Evolutionary conservation across 2,888 invertebrate genomes (phyloP).

Genomic region (Andrena dorsata): DNA sequence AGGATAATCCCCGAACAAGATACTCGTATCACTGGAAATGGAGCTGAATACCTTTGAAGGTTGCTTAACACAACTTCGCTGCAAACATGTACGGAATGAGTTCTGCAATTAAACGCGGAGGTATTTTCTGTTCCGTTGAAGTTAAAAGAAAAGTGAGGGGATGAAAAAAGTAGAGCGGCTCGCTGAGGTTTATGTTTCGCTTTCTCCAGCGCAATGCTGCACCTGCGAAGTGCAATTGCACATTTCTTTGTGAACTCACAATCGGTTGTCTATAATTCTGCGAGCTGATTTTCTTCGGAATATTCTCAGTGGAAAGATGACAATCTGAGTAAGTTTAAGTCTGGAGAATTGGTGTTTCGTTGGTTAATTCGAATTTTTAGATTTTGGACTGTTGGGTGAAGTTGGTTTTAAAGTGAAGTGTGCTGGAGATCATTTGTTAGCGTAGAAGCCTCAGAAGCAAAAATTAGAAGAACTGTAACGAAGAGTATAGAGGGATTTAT

Average conservation of each 20-base stretch:
- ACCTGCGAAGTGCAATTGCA: slow-evolving; percentile 1
- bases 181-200: background rate
- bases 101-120: background rate
- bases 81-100: background rate
- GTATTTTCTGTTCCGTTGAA: background rate
- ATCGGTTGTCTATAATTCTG: background rate
- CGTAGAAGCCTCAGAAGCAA: too few species aligned
- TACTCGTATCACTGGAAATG: background rate
- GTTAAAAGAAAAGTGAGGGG: background rate
- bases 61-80: background rate
- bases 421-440: too few species aligned
- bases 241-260: background rate
- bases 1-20: background rate
- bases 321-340: background rate
- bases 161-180: background rate
- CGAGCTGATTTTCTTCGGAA: background rate
- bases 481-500: too few species aligned
- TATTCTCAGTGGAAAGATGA: background rate
- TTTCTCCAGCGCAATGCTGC: background rate
- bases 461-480: too few species aligned
- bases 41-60: background rate
- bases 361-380: too few species aligned
- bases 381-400: too few species aligned
- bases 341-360: background rate
- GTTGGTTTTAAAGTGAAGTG: too few species aligned